Conservation (phyloP, 2,888 invertebrate genomes). For the Gastrophysa polygoni region DNA sequence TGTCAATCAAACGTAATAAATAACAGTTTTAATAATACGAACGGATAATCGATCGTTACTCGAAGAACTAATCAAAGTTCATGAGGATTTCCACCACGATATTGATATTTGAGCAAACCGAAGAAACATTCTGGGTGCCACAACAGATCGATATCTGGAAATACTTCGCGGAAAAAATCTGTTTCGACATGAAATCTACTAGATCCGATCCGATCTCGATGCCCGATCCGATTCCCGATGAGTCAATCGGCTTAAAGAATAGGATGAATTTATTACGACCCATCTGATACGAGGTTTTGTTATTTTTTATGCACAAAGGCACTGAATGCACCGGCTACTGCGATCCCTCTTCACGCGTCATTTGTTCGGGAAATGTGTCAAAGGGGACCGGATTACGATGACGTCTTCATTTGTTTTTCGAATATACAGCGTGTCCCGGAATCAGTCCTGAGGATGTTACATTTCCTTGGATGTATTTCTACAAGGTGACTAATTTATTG, state of each 20-base stretch:
- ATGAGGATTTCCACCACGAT: slow-evolving; percentile 15
- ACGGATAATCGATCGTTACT: background rate
- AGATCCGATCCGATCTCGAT: background rate
- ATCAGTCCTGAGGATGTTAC: too few relatives aligned
- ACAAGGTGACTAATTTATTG: too few relatives aligned
- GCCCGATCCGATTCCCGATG: slow-evolving; percentile 12
- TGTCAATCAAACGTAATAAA: background rate
- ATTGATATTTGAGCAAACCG: slow-evolving; percentile 11
- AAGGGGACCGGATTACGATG: slow-evolving; percentile 21
- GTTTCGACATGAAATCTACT: slow-evolving; percentile 1
- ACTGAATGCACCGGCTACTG: slow-evolving; percentile 20
- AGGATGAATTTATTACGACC: slow-evolving; percentile 11
- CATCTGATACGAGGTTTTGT: slow-evolving; percentile 21
- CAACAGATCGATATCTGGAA: background rate
- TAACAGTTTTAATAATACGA: background rate
- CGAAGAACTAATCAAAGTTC: background rate
- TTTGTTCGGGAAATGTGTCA: slow-evolving; percentile 20
- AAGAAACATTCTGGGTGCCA: background rate
- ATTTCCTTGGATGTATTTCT: too few relatives aligned
- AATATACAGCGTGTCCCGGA: too few relatives aligned
- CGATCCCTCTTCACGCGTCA: slow-evolving; percentile 27
- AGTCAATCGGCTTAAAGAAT: background rate
- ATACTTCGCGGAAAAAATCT: background rate
- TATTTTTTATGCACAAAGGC: slow-evolving; percentile 26
- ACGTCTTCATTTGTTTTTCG: slow-evolving; percentile 15